Conservation (phyloP, 2,888 invertebrate genomes). For the Drosophila lutescens region DNA sequence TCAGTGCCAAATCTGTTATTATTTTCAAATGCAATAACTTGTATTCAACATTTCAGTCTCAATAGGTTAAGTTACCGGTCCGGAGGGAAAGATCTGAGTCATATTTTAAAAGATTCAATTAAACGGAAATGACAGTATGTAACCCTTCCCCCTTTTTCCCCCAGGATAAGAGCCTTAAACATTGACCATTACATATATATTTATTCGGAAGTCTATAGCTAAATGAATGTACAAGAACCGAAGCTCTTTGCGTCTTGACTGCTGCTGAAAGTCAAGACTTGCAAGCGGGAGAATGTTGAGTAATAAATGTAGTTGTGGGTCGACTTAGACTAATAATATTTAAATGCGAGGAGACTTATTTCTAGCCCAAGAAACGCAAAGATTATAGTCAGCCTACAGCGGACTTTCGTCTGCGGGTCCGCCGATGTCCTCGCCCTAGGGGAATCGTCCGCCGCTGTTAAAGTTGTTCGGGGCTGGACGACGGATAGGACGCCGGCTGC, state of each 20-base stretch:
- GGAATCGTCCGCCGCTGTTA: conserved; percentile 74
- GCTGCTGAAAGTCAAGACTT: not conserved
- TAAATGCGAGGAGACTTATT: conserved; percentile 62
- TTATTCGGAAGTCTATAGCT: conserved; percentile 15
- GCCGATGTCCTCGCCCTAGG: conserved; percentile 46
- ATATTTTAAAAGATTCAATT: no score
- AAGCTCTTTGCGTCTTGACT: conserved; percentile 23
- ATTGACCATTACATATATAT: conserved; percentile 1
- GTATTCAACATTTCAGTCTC: no score
- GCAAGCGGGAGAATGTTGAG: conserved; percentile 4
- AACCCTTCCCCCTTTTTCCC: not conserved
- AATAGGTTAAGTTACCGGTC: no score
- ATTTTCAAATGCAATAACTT: no score
- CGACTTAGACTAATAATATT: conserved; percentile 8
- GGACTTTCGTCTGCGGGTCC: conserved; percentile 57
- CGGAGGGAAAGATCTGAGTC: no score
- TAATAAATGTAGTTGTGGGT: conserved; percentile 24
- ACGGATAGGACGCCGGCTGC: conserved; percentile 82
- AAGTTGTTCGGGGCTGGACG: conserved; percentile 81
- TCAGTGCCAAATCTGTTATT: no score
- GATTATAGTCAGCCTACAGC: conserved; percentile 58
- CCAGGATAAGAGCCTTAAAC: not conserved
- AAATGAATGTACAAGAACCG: conserved; percentile 30
- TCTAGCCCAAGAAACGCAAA: conserved; percentile 25
- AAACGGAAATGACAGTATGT: not conserved